phyloP scores from a whole-genome alignment of 1,140 invertebrate species.

The Caenorhabditis brenneri region DNA sequence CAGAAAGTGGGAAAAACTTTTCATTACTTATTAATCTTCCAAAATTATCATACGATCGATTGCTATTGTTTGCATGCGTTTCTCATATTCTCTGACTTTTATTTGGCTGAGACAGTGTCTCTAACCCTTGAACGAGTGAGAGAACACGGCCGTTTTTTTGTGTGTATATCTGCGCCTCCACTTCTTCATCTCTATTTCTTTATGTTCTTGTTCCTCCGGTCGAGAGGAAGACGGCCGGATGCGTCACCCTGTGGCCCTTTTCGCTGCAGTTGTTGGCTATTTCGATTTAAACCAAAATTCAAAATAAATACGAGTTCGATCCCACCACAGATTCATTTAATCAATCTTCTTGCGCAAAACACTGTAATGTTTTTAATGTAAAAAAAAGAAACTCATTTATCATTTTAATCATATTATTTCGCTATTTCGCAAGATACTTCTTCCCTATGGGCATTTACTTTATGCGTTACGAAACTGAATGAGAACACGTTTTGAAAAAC shows the following conservation, averaged over 20 bases:
- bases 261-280: background rate
- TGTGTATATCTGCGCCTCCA: background rate
- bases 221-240: background rate
- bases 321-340: too few relatives aligned
- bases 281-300: background rate
- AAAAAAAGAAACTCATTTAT: too few relatives aligned
- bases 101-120: background rate
- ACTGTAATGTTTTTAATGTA: too few relatives aligned
- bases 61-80: background rate
- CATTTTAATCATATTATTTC: too few relatives aligned
- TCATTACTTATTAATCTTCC: too few relatives aligned
- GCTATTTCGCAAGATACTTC: too few relatives aligned
- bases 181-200: background rate
- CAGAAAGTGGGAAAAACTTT: too few relatives aligned
- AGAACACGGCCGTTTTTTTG: conserved; percentile 23
- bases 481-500: too few relatives aligned
- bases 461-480: too few relatives aligned
- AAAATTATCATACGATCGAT: background rate
- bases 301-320: background rate
- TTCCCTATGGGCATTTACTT: too few relatives aligned
- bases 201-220: background rate
- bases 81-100: too few relatives aligned
- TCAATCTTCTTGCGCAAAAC: too few relatives aligned
- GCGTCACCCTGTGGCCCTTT: background rate
- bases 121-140: background rate